Percentiles rank a stretch among this genome's conserved stretches.
Evolutionary conservation across 2,888 invertebrate species (phyloP).

Genomic region (Litoditis marina): DNA sequence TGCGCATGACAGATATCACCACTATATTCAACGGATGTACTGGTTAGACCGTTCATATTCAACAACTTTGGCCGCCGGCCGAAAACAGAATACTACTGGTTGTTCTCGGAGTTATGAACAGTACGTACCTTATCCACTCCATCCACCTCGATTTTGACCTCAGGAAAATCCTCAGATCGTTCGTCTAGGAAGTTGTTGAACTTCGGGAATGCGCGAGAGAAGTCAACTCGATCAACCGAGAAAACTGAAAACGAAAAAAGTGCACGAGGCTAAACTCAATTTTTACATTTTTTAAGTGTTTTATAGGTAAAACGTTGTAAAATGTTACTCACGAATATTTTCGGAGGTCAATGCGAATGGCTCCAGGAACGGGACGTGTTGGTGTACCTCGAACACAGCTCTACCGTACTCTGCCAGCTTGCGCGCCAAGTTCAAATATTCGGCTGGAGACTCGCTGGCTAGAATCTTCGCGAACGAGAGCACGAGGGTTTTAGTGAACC

Average conservation of each 20-base stretch:
- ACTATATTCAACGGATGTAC: no score
- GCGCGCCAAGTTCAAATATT: conserved; percentile 33
- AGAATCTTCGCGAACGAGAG: conserved; percentile 31
- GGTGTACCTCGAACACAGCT: conserved; percentile 31
- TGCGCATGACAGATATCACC: no score
- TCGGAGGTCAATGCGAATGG: conserved; percentile 35
- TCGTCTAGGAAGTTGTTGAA: conserved; percentile 46
- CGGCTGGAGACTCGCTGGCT: conserved; percentile 30
- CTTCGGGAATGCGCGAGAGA: conserved; percentile 36
- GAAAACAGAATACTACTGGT: no score
- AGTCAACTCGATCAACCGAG: conserved; percentile 38
- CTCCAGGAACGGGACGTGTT: conserved; percentile 30
- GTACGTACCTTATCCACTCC: conserved; percentile 20
- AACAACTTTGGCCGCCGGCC: no score
- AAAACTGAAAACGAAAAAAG: conserved; percentile 39
- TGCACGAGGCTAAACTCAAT: no score
- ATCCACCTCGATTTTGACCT: conserved; percentile 19
- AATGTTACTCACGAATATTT: conserved; percentile 36
- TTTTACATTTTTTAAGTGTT: no score
- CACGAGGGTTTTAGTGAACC: conserved; percentile 31
- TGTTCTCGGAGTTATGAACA: no score
- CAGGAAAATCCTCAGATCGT: conserved; percentile 24
- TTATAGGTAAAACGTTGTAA: neutral
- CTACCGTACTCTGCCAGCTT: conserved; percentile 42
- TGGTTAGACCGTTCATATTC: no score